Percentiles rank a stretch among this genome's conserved stretches.
phyloP scores from a whole-genome alignment of 2,888 invertebrate species.

The Drosophila kanekoi region DNA sequence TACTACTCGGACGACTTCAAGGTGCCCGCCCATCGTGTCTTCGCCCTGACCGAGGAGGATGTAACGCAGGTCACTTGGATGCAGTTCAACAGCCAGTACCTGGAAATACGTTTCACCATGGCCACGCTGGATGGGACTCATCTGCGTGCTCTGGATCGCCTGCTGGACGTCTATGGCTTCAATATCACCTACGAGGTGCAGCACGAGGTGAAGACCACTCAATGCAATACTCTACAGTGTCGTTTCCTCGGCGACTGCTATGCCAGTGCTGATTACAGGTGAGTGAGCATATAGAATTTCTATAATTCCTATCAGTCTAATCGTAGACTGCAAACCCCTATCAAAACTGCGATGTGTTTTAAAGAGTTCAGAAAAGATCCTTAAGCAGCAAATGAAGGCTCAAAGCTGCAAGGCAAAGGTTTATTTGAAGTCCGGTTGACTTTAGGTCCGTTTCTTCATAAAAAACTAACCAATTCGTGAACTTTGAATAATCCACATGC shows the following conservation, averaged over 20 bases:
- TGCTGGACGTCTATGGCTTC: conserved; percentile 95
- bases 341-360: no score
- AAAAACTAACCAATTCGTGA: no score
- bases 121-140: conserved; percentile 92
- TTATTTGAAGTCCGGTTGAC: no score
- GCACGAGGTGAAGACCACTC: conserved; percentile 86
- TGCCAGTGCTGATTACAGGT: conserved; percentile 90
- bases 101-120: conserved; percentile 92
- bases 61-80: conserved; percentile 88
- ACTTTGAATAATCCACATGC: no score
- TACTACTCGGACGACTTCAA: conserved; percentile 90
- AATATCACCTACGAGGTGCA: conserved; percentile 95
- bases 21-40: conserved; percentile 88
- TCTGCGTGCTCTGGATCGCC: conserved; percentile 91
- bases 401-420: no score
- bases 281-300: conserved; percentile 82
- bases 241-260: conserved; percentile 94
- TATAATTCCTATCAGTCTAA: no score
- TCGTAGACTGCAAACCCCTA: no score
- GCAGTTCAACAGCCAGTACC: conserved; percentile 89
- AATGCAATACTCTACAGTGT: conserved; percentile 93
- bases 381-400: no score
- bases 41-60: conserved; percentile 90
- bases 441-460: no score
- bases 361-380: no score